Conservation (phyloP, 2,113 vertebrate species). For the Electrona antarctica region DNA sequence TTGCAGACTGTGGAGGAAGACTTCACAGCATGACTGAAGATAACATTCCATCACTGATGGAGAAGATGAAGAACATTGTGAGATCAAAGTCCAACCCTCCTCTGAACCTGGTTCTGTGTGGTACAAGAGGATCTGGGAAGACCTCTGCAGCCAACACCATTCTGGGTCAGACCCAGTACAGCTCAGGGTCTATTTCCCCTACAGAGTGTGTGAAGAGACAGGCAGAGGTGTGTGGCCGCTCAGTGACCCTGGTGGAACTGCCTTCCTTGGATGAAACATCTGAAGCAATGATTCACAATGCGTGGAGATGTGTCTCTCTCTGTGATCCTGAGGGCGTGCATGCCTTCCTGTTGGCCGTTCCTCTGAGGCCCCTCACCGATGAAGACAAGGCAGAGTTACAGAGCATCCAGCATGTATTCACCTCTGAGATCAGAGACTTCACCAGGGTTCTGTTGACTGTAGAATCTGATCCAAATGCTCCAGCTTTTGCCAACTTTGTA, state of each 20-base stretch:
- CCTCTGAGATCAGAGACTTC: constrained; percentile 9
- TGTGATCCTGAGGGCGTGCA: constrained; percentile 47
- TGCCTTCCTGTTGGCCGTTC: constrained; percentile 32
- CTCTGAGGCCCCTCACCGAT: constrained; percentile 10
- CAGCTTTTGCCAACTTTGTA: constrained; percentile 1
- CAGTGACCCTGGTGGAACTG: constrained; percentile 31
- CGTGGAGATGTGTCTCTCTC: constrained; percentile 21
- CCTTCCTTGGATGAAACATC: constrained; percentile 23
- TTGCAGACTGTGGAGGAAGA: constrained; percentile 34
- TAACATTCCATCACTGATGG: constrained; percentile 1
- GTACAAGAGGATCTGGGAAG: constrained; percentile 47
- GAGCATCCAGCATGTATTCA: constrained; percentile 19
- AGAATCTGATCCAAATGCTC: constrained; percentile 4
- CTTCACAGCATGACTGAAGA: rapidly evolving
- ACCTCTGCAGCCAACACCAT: constrained; percentile 21
- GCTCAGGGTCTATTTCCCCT: constrained; percentile 1
- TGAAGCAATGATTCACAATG: constrained; percentile 26
- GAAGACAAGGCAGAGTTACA: constrained; percentile 38
- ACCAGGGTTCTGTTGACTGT: constrained; percentile 34
- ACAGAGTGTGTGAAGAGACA: constrained; percentile 33
- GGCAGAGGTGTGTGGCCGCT: constrained; percentile 16
- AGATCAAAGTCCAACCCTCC: not conserved
- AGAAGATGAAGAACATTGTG: constrained; percentile 34
- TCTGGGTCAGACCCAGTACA: constrained; percentile 12
- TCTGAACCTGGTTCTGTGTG: constrained; percentile 50